These are phyloP conservation scores for Timema podura DNA, from an alignment of 2,888 invertebrate genomes.

Conservation along the genomic window DNA sequence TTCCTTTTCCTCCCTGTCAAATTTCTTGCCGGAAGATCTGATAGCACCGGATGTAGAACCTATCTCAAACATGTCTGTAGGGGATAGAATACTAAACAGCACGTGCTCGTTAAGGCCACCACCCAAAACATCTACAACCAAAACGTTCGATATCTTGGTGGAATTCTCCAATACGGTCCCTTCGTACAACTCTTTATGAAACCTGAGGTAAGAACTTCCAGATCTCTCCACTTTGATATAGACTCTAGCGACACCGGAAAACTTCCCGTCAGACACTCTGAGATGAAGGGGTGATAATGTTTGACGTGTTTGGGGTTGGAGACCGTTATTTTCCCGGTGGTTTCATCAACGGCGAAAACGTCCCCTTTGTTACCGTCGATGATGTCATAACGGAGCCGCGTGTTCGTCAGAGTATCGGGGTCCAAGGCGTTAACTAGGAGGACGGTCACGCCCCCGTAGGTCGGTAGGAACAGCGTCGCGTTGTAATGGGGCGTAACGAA, in stretches of 20 bases:
- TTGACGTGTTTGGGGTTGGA: slow-evolving; percentile 56
- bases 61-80: slow-evolving; percentile 78
- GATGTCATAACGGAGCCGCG: slow-evolving; percentile 67
- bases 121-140: slow-evolving; percentile 81
- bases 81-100: slow-evolving; percentile 80
- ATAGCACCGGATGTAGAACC: slow-evolving; percentile 88
- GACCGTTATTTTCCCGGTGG: slow-evolving; percentile 63
- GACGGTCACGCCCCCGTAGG: slow-evolving; percentile 50
- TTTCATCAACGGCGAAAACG: slow-evolving; percentile 66
- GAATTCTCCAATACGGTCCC: slow-evolving; percentile 81
- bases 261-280: slow-evolving; percentile 80
- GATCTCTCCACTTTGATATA: slow-evolving; percentile 62
- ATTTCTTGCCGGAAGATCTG: slow-evolving; percentile 71
- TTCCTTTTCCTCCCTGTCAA: slow-evolving; percentile 82
- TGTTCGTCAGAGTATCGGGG: slow-evolving; percentile 60
- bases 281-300: slow-evolving; percentile 60
- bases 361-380: slow-evolving; percentile 73
- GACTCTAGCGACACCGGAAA: slow-evolving; percentile 65
- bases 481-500: slow-evolving; percentile 68
- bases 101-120: slow-evolving; percentile 82
- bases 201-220: slow-evolving; percentile 51
- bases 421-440: slow-evolving; percentile 59
- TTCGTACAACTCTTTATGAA: slow-evolving; percentile 74
- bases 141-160: slow-evolving; percentile 72
- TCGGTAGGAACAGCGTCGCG: slow-evolving; percentile 73